A percentile compares a stretch with the other conserved stretches of the same genome.
phyloP scores from a whole-genome alignment of 30 jellyfish, hydroid and myxozoan species.

The Morbakka virulenta region DNA sequence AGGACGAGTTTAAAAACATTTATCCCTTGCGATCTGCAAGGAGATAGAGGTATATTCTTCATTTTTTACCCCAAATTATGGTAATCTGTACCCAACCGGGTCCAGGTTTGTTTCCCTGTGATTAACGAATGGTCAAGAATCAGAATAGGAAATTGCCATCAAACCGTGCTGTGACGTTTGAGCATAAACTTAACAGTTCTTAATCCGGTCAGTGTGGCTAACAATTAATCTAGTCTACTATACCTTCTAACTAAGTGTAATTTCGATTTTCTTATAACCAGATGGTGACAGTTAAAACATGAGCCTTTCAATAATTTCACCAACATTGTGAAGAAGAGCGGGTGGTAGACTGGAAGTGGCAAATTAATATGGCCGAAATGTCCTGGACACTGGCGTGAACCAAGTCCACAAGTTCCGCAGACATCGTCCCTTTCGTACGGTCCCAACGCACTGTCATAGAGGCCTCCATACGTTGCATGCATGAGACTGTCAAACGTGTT shows the following conservation, averaged over 20 bases:
- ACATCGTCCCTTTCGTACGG: conserved; percentile 82
- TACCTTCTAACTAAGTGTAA: conserved; percentile 56
- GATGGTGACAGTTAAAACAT: conserved; percentile 84
- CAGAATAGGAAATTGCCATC: too few relatives aligned
- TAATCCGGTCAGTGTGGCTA: too few relatives aligned
- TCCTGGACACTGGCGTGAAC: conserved; percentile 85
- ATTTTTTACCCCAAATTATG: too few relatives aligned
- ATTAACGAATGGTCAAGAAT: too few relatives aligned
- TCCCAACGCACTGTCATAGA: conserved; percentile 85
- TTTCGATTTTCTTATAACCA: conserved; percentile 48
- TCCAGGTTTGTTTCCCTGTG: too few relatives aligned
- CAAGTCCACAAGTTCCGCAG: conserved; percentile 89
- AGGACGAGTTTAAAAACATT: too few relatives aligned
- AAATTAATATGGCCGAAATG: conserved; percentile 92
- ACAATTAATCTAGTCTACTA: too few relatives aligned
- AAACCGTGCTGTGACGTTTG: too few relatives aligned
- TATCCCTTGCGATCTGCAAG: too few relatives aligned
- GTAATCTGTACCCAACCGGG: too few relatives aligned
- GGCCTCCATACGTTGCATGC: conserved; percentile 86
- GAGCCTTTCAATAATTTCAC: conserved; percentile 67
- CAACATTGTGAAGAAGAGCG: conserved; percentile 73
- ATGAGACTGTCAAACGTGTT: conserved; percentile 75
- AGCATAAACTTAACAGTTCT: too few relatives aligned
- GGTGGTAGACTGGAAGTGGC: conserved; percentile 97
- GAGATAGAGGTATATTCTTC: too few relatives aligned